phyloP scores from a whole-genome alignment of 2,113 vertebrate species.

The Pagrus major region DNA sequence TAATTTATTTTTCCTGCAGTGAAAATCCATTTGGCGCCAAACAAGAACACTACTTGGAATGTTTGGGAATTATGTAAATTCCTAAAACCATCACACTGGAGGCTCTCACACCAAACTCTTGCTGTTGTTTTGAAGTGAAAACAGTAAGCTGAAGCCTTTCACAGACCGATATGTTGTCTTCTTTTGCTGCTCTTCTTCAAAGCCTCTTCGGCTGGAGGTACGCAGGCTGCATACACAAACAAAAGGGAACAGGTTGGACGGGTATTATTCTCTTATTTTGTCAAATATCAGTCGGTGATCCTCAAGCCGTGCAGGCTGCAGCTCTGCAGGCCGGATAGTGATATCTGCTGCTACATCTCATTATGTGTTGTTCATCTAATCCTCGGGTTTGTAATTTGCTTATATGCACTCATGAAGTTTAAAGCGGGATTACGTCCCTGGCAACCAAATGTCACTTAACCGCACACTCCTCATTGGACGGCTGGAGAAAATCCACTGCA shows the following conservation, averaged over 20 bases:
- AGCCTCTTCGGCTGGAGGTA: not conserved
- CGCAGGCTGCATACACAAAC: constrained; percentile 13
- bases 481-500: constrained; percentile 55
- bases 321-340: constrained; percentile 43
- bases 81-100: not conserved
- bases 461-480: constrained; percentile 48
- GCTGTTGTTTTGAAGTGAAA: constrained; percentile 2
- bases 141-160: not conserved
- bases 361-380: constrained; percentile 75
- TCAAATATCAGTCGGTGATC: constrained; percentile 39
- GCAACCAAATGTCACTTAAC: constrained; percentile 78
- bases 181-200: not conserved
- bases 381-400: constrained; percentile 75
- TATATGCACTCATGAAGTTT: constrained; percentile 77
- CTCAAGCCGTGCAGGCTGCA: constrained; percentile 8
- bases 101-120: not conserved
- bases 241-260: constrained; percentile 14
- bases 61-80: constrained; percentile 53
- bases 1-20: constrained; percentile 44
- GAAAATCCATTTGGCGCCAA: constrained; percentile 48
- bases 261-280: constrained; percentile 32
- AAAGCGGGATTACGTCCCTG: constrained; percentile 75
- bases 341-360: constrained; percentile 70
- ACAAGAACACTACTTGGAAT: constrained; percentile 42
- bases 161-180: not conserved